These are phyloP conservation scores for Oxytorus armatus DNA, from an alignment of 2,888 invertebrate species.

Conservation along the genomic window DNA sequence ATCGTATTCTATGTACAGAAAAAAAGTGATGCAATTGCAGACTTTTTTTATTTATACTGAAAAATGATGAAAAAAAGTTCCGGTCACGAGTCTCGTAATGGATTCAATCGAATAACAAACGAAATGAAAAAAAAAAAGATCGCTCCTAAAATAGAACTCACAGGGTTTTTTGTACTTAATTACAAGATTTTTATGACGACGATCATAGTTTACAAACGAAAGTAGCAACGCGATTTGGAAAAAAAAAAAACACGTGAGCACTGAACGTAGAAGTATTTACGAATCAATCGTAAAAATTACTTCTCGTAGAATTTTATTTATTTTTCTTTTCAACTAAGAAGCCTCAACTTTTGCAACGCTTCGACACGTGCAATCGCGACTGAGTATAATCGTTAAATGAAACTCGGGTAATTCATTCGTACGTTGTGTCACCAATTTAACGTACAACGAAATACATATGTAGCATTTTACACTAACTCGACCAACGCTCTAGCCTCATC, in stretches of 20 bases:
- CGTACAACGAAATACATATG: slow-evolving; percentile 56
- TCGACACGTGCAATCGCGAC: slow-evolving; percentile 58
- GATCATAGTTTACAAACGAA: slow-evolving; percentile 63
- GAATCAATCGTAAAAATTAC: slow-evolving; percentile 45
- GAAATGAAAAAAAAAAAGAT: slow-evolving; percentile 61
- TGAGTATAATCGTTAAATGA: slow-evolving; percentile 43
- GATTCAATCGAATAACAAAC: slow-evolving; percentile 50
- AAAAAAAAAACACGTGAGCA: slow-evolving; percentile 31
- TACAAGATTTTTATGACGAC: slow-evolving; percentile 51
- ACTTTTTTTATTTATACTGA: slow-evolving; percentile 57
- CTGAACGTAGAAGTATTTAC: slow-evolving; percentile 38
- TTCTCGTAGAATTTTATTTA: slow-evolving; percentile 26
- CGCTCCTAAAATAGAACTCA: slow-evolving; percentile 73
- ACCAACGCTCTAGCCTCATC: not conserved
- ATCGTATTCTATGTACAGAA: slow-evolving; percentile 66
- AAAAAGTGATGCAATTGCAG: slow-evolving; percentile 62
- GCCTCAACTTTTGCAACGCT: slow-evolving; percentile 54
- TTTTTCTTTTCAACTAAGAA: slow-evolving; percentile 41
- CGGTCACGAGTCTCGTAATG: slow-evolving; percentile 49
- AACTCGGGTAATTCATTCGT: slow-evolving; percentile 37
- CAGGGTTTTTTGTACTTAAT: slow-evolving; percentile 76
- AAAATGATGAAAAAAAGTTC: slow-evolving; percentile 32
- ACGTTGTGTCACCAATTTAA: slow-evolving; percentile 33
- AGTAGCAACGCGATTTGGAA: slow-evolving; percentile 56
- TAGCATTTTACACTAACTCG: not conserved